Evolutionary conservation across 1,140 invertebrate genomes (phyloP), one percentile per base, ranked within the genome.

Genomic region (Himalopsyche phryganea): DNA sequence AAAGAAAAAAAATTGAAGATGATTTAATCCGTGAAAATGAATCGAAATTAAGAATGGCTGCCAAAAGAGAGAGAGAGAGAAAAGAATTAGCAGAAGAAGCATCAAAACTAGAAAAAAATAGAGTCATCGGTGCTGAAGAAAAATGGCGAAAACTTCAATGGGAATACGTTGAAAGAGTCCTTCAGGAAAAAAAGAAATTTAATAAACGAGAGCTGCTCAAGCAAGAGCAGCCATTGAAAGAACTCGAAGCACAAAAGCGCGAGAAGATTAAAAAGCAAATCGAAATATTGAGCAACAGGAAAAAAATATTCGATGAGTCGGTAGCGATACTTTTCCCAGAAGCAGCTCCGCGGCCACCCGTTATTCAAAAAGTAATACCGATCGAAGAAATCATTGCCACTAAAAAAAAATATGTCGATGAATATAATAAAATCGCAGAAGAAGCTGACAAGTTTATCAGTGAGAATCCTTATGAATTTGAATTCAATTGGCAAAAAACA

Each of bases 271-370:
- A 66, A 61, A 66, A 74, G 64, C 74, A 76, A 72, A 58, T 74
- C n/a, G 73, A 77, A 51, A 74, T 76, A 47, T 73, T 78, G 71
- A 75, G 76, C 63, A 72, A 74, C 56, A 75, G 76, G 52, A 70
- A 75, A 50, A 66, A 65, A 20, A 75, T 78, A 52, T 78, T 78
- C 59, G 75, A 76, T 58, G 76, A 77, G 36, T 72, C 74, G n/a
- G 74, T 77, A 20, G 73, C 75, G 10, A 76, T 78, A 52, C 58
- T 75, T 17, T 78, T 77, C 50, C 76, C 76, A 4, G 76, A 78
- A 67, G 74, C 73, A 11, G 71, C 73, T 32, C 69, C 74, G 52
- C 72, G 72, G 41, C 60, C 68, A 57, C 63, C 50, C 14, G 73
- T 74, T 59, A 41, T 64, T 14, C 69, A 70, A 53, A 71, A 68